phyloP scores from a whole-genome alignment of 64 coral and sea anemone species.

The Cladopsammia gracilis region DNA sequence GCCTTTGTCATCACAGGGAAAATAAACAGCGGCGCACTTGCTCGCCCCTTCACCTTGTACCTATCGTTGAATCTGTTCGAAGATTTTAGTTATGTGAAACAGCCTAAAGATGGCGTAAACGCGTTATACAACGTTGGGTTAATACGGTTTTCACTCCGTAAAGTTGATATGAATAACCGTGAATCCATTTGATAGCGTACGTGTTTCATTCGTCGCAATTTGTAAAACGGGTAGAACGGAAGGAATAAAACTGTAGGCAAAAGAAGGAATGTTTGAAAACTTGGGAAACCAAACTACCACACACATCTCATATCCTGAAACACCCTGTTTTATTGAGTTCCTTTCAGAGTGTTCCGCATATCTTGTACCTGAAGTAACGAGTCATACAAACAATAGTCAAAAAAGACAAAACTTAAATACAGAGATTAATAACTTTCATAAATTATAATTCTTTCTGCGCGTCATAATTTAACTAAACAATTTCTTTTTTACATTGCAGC shows the following conservation, averaged over 20 bases:
- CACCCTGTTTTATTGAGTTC: constrained; percentile 50
- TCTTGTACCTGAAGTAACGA: constrained; percentile 22
- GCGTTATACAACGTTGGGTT: neutral
- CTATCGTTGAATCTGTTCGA: neutral
- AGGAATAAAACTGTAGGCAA: neutral
- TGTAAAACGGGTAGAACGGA: neutral
- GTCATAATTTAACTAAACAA: constrained; percentile 53
- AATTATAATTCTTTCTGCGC: constrained; percentile 53
- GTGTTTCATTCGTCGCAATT: neutral
- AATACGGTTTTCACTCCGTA: neutral
- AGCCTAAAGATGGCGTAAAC: neutral
- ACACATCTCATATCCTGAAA: constrained; percentile 46
- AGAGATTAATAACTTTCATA: constrained; percentile 44
- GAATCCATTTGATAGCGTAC: neutral
- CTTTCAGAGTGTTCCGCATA: constrained; percentile 33
- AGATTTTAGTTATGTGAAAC: neutral
- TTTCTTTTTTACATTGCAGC: constrained; percentile 55
- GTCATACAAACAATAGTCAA: constrained; percentile 32
- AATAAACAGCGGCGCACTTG: neutral
- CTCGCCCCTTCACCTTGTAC: too few species aligned
- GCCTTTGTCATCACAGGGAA: neutral
- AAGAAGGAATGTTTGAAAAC: constrained; percentile 4
- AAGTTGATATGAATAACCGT: neutral
- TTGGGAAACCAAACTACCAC: constrained; percentile 27
- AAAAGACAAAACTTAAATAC: constrained; percentile 55